Base-by-base conservation (phyloP, 2,113 vertebrate species). In the Tragelaphus buxtoni region DNA sequence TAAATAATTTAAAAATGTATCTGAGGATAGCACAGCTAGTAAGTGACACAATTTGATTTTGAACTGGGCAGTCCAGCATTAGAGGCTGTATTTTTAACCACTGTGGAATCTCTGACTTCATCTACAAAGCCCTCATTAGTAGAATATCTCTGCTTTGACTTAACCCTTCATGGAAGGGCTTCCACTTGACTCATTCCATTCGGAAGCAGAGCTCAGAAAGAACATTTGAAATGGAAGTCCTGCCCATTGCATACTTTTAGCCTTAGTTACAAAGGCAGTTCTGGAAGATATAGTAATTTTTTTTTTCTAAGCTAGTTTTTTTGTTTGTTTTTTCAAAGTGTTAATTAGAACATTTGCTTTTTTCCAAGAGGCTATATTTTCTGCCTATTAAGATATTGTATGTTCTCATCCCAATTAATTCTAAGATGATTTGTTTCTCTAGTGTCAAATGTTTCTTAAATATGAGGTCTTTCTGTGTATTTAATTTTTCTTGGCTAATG, bases 401-500 rank as follows among this genome's bases (percentile, higher is more conserved):
- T 93, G 26, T 83, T 91, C 55, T 93, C 28, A 83, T 93, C 13
- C 45, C 56, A 65, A 12, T 94, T 91, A 96, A 91, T 96, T 91
- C 45, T 63, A 92, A 84, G 49, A 76, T 84, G 90, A 94, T 97
- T 97, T 97, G 74, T 96, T 98, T 98, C 90, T 96, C 42, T 95
- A 91, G 81, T 79, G 55, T 96, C 82, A 96, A 96, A 53, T 92
- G 39, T 10, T 94, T 97, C 56, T 94, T 83, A 51, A 93, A 96
- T 91, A 90, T 69, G 89, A 97, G 16, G 8, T 85, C 45, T 89
- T 90, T 93, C 88, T 90, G 35, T 91, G 24, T 77, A 60, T 61
- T 97, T 93, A 80, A 95, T 95, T 94, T 94, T 97, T 97, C 96
- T 98, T 97, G 95, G 97, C 97, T 97, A n/a, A 97, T n/a, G 77